phyloP scores from a whole-genome alignment of 2,888 invertebrate genomes.

The Pseudococcus jackbeardsleyi region DNA sequence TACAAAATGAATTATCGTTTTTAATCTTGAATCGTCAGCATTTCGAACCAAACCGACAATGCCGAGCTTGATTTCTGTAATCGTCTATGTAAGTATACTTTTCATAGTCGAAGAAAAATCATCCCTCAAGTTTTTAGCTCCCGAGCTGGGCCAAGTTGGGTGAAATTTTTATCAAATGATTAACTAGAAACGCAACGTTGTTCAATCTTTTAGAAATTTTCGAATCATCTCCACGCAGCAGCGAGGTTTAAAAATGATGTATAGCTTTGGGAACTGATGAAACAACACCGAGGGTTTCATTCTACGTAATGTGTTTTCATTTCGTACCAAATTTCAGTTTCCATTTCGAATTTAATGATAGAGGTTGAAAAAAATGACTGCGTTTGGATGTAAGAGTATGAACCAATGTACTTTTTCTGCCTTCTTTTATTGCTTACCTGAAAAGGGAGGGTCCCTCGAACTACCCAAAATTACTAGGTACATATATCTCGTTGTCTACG shows the following conservation, averaged over 20 bases:
- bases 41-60: neutral
- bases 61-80: neutral
- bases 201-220: conserved; percentile 32
- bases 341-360: conserved; percentile 10
- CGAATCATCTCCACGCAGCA: neutral
- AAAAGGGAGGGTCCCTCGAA: neutral
- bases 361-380: neutral
- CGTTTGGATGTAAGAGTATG: neutral
- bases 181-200: neutral
- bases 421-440: conserved; percentile 17
- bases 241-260: conserved; percentile 7
- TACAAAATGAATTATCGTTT: conserved; percentile 39
- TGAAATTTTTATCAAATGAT: neutral
- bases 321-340: conserved; percentile 5
- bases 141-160: neutral
- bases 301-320: conserved; percentile 2
- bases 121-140: neutral
- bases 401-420: conserved; percentile 6
- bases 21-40: conserved; percentile 15
- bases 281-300: neutral
- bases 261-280: conserved; percentile 14
- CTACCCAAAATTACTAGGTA: neutral
- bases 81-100: neutral
- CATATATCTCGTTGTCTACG: conserved; percentile 15
- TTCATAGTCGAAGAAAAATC: neutral